Evolutionary conservation across 2,888 invertebrate genomes (phyloP), one percentile per base, ranked within the genome.

Genomic region (Synergus umbraculus): DNA sequence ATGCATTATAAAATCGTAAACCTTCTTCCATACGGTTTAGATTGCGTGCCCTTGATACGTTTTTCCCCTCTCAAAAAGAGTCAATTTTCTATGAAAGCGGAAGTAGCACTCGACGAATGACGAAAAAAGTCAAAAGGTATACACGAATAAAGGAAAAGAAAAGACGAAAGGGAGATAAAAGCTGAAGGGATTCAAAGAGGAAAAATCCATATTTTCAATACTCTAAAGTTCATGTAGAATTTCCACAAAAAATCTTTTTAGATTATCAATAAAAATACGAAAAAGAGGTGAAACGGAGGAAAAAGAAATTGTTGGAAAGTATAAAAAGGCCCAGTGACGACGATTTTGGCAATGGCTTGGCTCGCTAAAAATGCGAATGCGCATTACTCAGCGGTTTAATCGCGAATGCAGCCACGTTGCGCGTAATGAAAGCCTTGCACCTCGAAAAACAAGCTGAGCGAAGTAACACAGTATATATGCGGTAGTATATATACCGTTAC

Each of bases 361-460:
- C 84, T 86, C 84, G 87, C 85, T 87, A 89, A 90, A 91, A 91
- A 91, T 89, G 89, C 88, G 88, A 86, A 86, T 88, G 87, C 85
- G 88, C 87, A 91, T 90, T 91, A 90, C 87, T 90, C 89, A 89
- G 89, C 79, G 89, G 89, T 89, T 90, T 91, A 91, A 91, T 90
- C 91, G 89, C 87, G 86, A 88, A 85, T 85, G 88, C 79, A 83
- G 85, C 83, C 84, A 82, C 80, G 83, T 84, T 84, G 86, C 87
- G 87, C 87, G 89, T 91, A 91, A 91, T 91, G 90, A 91, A 91
- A 90, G 87, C 85, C 83, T 37, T 79, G 87, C 88, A 85, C 84
- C 85, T 84, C 85, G 88, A 89, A 90, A 90, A 91, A 90, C 88
- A 86, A 83, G 83, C 83, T 60, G 49, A 67, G 79, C 65, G 60